Percentiles rank a stretch among this genome's conserved stretches.
These are phyloP conservation scores for Bergia puertoricense DNA, from an alignment of 92 coral and sea anemone genomes.

Conservation along the genomic window DNA sequence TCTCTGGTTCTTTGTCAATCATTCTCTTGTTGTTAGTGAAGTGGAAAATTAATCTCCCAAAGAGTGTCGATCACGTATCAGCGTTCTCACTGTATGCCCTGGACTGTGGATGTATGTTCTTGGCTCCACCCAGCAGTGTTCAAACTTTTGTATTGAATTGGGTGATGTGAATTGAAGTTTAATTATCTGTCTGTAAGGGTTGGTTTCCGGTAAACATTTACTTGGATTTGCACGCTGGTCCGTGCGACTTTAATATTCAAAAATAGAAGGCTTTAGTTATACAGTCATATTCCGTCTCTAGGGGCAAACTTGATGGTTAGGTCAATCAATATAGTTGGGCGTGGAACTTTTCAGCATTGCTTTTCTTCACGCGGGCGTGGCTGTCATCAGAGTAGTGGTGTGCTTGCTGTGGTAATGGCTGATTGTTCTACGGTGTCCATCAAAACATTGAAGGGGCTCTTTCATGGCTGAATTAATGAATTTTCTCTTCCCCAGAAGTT, in stretches of 20 bases:
- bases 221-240: background rate
- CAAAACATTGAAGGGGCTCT: background rate
- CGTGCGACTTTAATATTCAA: conserved; percentile 1
- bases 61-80: background rate
- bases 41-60: background rate
- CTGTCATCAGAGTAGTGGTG: conserved; percentile 25
- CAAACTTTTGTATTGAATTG: conserved; percentile 15
- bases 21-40: background rate
- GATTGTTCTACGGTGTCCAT: conserved; percentile 32
- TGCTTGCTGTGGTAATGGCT: conserved; percentile 13
- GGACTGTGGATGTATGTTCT: background rate
- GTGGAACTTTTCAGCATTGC: conserved; percentile 4
- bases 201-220: conserved; percentile 18
- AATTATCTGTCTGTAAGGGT: conserved; percentile 25
- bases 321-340: conserved; percentile 11
- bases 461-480: too few species aligned
- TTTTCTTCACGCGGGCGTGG: conserved; percentile 16
- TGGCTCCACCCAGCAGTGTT: conserved; percentile 5
- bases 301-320: background rate
- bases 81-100: background rate
- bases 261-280: background rate
- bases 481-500: too few species aligned
- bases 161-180: conserved; percentile 4
- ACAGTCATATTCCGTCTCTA: too few species aligned
- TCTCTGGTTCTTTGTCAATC: background rate